Conservation (phyloP, 2,888 invertebrate genomes). For the Lasioglossum villosulum region DNA sequence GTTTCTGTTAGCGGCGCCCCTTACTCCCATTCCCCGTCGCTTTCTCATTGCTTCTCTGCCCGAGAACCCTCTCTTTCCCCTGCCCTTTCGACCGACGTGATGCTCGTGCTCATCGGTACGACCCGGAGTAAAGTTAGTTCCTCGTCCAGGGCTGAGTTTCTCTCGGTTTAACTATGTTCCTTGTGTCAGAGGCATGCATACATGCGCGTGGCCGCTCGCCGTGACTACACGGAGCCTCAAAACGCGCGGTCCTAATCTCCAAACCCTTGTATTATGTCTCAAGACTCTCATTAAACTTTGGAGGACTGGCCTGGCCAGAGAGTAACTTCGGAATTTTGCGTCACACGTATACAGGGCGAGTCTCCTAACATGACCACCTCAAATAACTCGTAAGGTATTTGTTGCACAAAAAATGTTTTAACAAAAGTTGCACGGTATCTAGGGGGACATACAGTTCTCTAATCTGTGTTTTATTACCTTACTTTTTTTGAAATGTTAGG, state of each 20-base stretch:
- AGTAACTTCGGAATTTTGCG: neutral
- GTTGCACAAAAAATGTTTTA: no score
- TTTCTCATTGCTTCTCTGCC: constrained; percentile 19
- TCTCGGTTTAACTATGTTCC: constrained; percentile 39
- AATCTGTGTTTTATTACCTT: no score
- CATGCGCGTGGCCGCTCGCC: neutral
- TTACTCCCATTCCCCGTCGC: neutral
- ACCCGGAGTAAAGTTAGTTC: constrained; percentile 55
- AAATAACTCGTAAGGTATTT: no score
- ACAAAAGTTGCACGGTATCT: no score
- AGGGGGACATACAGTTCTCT: no score
- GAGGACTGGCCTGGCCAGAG: neutral
- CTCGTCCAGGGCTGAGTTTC: constrained; percentile 43
- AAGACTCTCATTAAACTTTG: neutral
- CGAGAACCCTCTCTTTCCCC: constrained; percentile 4
- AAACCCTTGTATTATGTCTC: neutral
- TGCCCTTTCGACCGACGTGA: constrained; percentile 37
- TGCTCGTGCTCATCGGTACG: constrained; percentile 34
- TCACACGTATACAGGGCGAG: no score
- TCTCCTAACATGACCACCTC: no score
- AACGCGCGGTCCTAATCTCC: neutral
- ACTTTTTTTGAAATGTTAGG: no score
- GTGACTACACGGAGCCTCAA: neutral
- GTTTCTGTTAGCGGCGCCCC: neutral
- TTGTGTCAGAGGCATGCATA: constrained; percentile 13